These are phyloP conservation scores for Corydoras sp. DNA, from an alignment of 2,113 vertebrate genomes.

Conservation along the genomic window DNA sequence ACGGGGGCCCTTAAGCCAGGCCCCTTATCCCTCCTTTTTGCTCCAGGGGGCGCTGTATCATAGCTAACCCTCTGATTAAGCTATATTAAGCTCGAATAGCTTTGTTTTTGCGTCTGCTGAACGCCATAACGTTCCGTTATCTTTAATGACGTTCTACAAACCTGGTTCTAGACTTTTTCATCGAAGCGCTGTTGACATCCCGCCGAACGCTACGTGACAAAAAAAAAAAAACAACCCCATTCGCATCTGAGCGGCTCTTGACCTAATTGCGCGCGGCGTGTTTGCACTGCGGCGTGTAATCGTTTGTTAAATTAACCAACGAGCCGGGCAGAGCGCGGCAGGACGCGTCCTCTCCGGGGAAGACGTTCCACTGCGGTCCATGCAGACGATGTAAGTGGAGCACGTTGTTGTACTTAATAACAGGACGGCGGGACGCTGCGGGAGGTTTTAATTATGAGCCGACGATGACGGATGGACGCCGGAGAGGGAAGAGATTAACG, in stretches of 20 bases:
- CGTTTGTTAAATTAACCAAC: constrained; percentile 47
- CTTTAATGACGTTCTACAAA: background rate
- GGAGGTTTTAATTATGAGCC: constrained; percentile 61
- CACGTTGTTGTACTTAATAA: constrained; percentile 22
- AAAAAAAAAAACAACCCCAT: constrained; percentile 5
- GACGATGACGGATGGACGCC: constrained; percentile 61
- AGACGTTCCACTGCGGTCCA: constrained; percentile 26
- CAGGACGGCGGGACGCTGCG: constrained; percentile 19
- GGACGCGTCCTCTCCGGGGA: constrained; percentile 44
- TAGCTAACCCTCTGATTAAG: no score
- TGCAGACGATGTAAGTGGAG: constrained; percentile 18
- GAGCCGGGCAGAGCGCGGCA: constrained; percentile 46
- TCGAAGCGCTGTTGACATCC: constrained; percentile 16
- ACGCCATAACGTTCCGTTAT: background rate
- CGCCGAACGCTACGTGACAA: constrained; percentile 3
- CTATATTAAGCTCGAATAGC: no score
- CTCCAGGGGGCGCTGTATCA: no score
- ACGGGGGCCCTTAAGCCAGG: no score
- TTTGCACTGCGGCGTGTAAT: constrained; percentile 40
- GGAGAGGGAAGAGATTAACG: constrained; percentile 20
- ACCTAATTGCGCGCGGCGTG: constrained; percentile 43
- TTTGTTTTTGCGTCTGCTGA: background rate
- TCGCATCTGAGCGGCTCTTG: constrained; percentile 26
- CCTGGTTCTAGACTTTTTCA: background rate
- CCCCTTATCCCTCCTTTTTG: no score